Evolutionary conservation across 2,888 invertebrate genomes (phyloP), one percentile per base, ranked within the genome.

Genomic region (Teleogryllus oceanicus): DNA sequence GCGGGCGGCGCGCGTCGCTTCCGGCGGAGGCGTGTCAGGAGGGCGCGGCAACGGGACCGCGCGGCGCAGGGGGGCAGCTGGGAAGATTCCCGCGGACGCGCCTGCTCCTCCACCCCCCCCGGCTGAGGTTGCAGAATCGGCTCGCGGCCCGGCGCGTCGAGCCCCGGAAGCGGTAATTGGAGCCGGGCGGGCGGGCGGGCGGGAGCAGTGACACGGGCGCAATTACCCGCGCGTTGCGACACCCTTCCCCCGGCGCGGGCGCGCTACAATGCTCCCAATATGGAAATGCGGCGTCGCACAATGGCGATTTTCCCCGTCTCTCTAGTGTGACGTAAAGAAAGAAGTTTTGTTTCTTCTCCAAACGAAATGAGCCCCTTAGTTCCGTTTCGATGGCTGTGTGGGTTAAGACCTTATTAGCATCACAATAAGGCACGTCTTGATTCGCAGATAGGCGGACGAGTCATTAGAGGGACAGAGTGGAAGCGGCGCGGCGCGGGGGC

Each of bases 331-430:
- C 62, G 62, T 62, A 62, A 62, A 62, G 62, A 62, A 62, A 62
- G 62, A 62, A 62, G 62, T 62, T 62, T 62, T 62, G 62, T 62
- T 62, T 62, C 62, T 62, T 62, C 62, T 62, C 62, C 62, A 62
- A 62, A 62, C 62, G 16, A 77, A 49, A 49, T 37, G 75, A 78
- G 79, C 74, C 76, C 81, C 81, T 81, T 81, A 81, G 81, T 81
- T 81, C 81, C 81, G 62, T 79, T 77, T 79, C 78, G 81, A n/a
- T 79, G 81, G 50, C 49, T 81, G 81, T 81, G 62, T 62, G 62
- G 62, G 62, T 62, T 62, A 76, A 76, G 76, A 74, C 79, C 76
- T 51, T 76, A 76, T 74, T n/a, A 49, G 74, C 74, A 62, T 62
- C 62, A 62, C 62, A 62, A 62, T 62, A 62, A 62, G 62, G n/a